Evolutionary conservation across 2,797 vertebrate genomes (phyloP), one percentile per base, ranked within the genome.

Genomic region (Neoniphon sammara): DNA sequence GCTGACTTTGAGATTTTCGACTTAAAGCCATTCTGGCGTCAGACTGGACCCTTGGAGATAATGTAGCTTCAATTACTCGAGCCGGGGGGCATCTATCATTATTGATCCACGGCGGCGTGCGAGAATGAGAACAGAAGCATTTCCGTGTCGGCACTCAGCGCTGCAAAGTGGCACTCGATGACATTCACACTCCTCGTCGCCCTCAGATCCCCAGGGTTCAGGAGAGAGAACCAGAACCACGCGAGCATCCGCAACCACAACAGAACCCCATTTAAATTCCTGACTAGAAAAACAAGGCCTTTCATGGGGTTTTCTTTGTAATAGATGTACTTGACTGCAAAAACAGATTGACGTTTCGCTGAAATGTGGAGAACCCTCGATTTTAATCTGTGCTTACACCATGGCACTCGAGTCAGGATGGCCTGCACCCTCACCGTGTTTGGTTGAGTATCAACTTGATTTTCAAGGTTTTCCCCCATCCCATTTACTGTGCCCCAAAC

Each of bases 71-170:
- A 83, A 72, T 80, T 80, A 71, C 77, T 75, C 6, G 36, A 76
- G 84, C 76, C 71, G 71, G 80, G 54, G 54, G 73, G 77, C 70
- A 78, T 87, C 85, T 88, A 83, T 90, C 85, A 82, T 77, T 91
- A 92, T 92, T 70, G 91, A 93, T 92, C 84, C 20, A 64, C 69
- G 57, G 76, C 72, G 52, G 81, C 73, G 65, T 58, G 84, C 42
- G 47, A 82, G 72, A 84, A 89, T 75, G 87, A 88, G 83, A 90
- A 90, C 90, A 90, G 89, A 90, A 90, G 89, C 89, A 84, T 92
- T 89, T 92, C 80, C 86, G 77, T 91, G 92, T 93, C 88, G 59
- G 80, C 88, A 83, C 88, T 87, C 87, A 59, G 56, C 76, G 47
- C 81, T 73, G 84, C 76, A 69, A 91, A 89, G 84, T 85, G 83